Conservation (phyloP, 2,113 vertebrate species). For the Ovibos moschatus region DNA sequence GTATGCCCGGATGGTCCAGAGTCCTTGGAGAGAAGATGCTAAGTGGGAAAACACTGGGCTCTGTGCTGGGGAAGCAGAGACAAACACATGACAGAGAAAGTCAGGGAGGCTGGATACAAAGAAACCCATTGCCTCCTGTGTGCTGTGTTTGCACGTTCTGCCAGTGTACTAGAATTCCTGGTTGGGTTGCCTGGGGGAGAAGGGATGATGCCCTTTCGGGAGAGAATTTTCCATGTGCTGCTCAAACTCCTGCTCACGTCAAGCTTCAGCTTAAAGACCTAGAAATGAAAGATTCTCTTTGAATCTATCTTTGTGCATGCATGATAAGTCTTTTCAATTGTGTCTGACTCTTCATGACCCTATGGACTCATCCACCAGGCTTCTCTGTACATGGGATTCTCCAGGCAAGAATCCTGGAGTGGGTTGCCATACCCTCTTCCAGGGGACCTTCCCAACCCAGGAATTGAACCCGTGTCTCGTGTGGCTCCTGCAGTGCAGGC, state of each 20-base stretch:
- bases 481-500: too few relatives aligned
- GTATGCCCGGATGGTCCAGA: background rate
- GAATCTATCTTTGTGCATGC: background rate
- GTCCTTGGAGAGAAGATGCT: background rate
- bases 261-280: background rate
- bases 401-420: background rate
- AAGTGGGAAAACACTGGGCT: background rate
- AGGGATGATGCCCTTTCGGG: accelerated
- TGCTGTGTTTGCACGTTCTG: accelerated
- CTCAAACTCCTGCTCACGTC: background rate
- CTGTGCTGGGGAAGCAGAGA: accelerated
- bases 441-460: too few relatives aligned
- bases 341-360: background rate
- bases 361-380: background rate
- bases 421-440: background rate
- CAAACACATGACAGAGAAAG: background rate
- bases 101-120: background rate
- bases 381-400: background rate
- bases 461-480: accelerated
- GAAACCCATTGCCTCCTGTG: background rate
- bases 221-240: background rate
- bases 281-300: background rate
- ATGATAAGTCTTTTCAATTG: background rate
- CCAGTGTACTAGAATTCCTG: accelerated
- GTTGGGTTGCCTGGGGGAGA: accelerated